Conservation (phyloP, 2,113 vertebrate species). For the Thunnus maccoyii region DNA sequence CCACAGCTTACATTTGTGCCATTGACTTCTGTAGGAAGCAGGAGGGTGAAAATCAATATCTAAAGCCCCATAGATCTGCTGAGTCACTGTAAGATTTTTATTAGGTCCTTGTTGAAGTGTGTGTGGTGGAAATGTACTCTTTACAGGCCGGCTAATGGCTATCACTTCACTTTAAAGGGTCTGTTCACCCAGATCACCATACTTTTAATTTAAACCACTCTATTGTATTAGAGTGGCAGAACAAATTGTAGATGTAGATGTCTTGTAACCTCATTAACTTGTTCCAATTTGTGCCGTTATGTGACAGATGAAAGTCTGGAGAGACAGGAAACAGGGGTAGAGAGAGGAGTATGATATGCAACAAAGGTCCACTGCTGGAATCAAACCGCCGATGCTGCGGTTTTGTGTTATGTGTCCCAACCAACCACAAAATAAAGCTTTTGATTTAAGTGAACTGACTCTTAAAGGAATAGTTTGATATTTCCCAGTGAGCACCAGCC, state of each 20-base stretch:
- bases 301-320: no score
- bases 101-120: not conserved
- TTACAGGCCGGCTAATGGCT: not conserved
- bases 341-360: no score
- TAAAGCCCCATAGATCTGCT: constrained; percentile 13
- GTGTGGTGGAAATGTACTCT: constrained; percentile 3
- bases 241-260: not conserved
- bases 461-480: not conserved
- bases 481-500: not conserved
- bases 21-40: not conserved
- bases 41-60: constrained; percentile 8
- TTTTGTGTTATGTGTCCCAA: no score
- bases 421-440: not conserved
- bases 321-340: no score
- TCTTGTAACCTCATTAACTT: no score
- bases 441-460: not conserved
- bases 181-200: not conserved
- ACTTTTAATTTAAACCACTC: not conserved
- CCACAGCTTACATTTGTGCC: constrained; percentile 4
- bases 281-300: no score
- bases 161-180: not conserved
- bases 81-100: constrained; percentile 14
- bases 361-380: no score
- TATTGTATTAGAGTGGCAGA: not conserved
- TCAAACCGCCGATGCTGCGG: no score